Percentiles rank a stretch among this genome's conserved stretches.
Evolutionary conservation across 2,797 vertebrate genomes (phyloP).

Genomic region (Glyptemys insculpta): DNA sequence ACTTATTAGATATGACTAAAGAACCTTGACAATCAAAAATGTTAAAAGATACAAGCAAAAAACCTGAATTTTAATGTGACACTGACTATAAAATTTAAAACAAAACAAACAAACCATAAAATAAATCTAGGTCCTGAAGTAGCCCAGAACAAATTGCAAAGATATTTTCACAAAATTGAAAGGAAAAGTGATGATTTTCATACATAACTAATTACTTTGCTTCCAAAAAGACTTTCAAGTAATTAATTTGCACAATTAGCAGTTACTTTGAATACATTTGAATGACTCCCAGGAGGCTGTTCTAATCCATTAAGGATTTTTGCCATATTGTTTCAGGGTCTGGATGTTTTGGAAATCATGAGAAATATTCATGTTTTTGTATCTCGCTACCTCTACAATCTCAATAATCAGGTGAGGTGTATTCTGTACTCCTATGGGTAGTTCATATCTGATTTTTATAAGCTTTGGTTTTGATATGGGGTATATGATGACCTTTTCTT

Average conservation of each 20-base stretch:
- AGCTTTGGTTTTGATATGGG: neutral
- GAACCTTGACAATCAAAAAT: neutral
- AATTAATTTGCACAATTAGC: neutral
- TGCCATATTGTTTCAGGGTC: conserved; percentile 84
- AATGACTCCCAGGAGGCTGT: neutral
- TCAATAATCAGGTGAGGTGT: conserved; percentile 94
- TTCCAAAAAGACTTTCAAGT: conserved; percentile 7
- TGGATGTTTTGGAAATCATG: conserved; percentile 99
- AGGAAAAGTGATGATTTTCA: neutral
- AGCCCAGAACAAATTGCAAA: neutral
- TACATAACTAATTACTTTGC: neutral
- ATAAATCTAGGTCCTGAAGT: neutral
- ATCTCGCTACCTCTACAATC: conserved; percentile 97
- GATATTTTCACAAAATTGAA: neutral
- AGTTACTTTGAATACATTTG: neutral
- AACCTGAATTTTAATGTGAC: neutral
- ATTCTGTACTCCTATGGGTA: neutral
- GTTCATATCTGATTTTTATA: neutral
- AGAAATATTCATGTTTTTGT: conserved; percentile 99
- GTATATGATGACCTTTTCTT: conserved; percentile 40
- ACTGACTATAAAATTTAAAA: neutral
- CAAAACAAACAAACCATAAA: neutral
- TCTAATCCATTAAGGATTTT: conserved; percentile 26
- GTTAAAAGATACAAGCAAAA: neutral
- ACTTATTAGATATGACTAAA: neutral